A percentile compares a stretch with the other conserved stretches of the same genome.
phyloP scores from a whole-genome alignment of 2,113 vertebrate species.

The Sapayoa aenigma region DNA sequence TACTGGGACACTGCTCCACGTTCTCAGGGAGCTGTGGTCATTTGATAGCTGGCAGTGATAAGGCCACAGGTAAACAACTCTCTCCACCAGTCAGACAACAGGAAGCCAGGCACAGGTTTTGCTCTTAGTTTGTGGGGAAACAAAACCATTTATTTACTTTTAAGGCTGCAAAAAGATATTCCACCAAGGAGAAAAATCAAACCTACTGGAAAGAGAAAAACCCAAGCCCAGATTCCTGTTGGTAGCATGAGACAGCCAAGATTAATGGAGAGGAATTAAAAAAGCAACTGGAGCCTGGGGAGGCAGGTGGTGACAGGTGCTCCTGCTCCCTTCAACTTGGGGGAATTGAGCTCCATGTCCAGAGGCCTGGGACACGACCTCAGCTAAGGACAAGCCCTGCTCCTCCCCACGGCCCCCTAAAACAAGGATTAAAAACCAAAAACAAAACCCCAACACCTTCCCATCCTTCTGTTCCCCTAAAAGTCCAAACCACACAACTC shows the following conservation, averaged over 20 bases:
- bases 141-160: not conserved
- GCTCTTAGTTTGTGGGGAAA: not conserved
- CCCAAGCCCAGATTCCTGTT: not conserved
- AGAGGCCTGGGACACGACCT: not conserved
- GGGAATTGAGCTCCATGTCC: not conserved
- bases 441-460: not conserved
- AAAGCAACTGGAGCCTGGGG: not conserved
- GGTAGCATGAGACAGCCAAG: accelerated
- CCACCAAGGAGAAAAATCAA: not conserved
- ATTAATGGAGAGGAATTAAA: not conserved
- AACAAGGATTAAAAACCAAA: not conserved
- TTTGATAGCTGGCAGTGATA: not conserved
- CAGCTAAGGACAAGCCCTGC: not conserved
- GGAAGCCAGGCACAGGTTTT: not conserved
- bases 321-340: not conserved
- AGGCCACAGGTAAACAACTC: not conserved
- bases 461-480: not conserved
- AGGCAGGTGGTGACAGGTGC: not conserved
- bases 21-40: not conserved
- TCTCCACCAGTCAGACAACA: not conserved
- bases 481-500: not conserved
- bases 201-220: not conserved
- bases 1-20: accelerated
- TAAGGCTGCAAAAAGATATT: not conserved
- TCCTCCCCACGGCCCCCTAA: not conserved